These are phyloP conservation scores for Muscina levida DNA, from an alignment of 2,888 invertebrate genomes.

Conservation along the genomic window DNA sequence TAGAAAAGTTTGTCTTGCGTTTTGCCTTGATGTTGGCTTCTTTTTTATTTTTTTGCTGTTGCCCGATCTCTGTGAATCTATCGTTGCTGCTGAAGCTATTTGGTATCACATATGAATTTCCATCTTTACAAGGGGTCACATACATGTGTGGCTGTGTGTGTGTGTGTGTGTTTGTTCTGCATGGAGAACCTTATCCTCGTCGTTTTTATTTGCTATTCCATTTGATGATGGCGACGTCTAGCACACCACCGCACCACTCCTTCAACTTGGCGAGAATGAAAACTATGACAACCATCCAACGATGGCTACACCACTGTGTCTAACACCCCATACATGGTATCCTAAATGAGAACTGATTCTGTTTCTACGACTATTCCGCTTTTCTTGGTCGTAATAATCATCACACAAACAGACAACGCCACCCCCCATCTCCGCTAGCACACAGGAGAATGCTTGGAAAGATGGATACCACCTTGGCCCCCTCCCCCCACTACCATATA, in stretches of 20 bases:
- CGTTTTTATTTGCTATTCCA: conserved; percentile 27
- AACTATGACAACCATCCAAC: conserved; percentile 9
- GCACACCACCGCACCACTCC: background rate
- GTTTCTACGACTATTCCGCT: background rate
- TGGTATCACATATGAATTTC: conserved; percentile 11
- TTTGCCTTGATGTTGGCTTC: conserved; percentile 45
- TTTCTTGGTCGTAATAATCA: background rate
- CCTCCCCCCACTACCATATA: too few relatives aligned
- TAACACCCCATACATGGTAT: conserved; percentile 33
- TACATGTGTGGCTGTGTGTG: conserved; percentile 12
- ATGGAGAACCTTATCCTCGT: conserved; percentile 18
- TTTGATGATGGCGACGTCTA: conserved; percentile 19
- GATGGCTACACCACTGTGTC: conserved; percentile 11
- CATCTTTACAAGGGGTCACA: background rate
- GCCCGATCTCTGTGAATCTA: conserved; percentile 12
- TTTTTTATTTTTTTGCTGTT: background rate
- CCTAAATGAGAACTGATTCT: conserved; percentile 51
- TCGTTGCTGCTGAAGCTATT: conserved; percentile 14
- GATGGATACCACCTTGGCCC: too few relatives aligned
- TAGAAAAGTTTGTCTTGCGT: conserved; percentile 58
- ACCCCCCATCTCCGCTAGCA: background rate
- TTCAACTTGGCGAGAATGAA: conserved; percentile 10
- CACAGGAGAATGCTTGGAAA: background rate
- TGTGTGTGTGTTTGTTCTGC: conserved; percentile 17
- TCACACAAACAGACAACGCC: background rate